A percentile compares a stretch with the other conserved stretches of the same genome.
Evolutionary conservation across 2,113 vertebrate species (phyloP).

Genomic region (Garra rufa): DNA sequence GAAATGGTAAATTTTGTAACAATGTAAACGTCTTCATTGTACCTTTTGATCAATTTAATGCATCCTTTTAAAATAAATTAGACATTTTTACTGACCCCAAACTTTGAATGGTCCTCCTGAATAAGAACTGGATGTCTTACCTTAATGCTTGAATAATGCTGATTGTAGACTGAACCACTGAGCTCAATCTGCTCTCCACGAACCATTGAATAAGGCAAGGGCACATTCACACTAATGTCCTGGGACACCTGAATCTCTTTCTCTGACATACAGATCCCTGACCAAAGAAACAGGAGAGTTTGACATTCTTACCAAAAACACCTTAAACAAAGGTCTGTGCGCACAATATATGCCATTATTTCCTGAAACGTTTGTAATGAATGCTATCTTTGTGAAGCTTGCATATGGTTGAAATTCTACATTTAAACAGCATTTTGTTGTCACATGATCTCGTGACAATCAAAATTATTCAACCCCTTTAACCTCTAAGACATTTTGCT

Average conservation of each 20-base stretch:
- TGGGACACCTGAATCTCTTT: constrained; percentile 77
- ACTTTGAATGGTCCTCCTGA: neutral
- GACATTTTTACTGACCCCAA: neutral
- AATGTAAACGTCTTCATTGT: neutral
- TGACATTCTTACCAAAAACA: neutral
- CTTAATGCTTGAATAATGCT: constrained; percentile 19
- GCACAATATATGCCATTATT: neutral
- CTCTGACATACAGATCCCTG: constrained; percentile 88
- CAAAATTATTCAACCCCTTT: too few species aligned
- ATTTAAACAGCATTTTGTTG: neutral
- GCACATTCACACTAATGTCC: constrained; percentile 82
- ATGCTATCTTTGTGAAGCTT: neutral
- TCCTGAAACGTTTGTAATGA: neutral
- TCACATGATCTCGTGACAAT: neutral
- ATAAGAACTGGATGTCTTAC: constrained; percentile 56
- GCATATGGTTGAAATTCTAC: neutral
- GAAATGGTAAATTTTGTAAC: neutral
- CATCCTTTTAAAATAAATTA: neutral
- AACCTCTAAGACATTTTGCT: too few species aligned
- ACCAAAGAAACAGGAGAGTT: constrained; percentile 1
- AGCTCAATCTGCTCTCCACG: constrained; percentile 90
- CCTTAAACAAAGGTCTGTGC: neutral
- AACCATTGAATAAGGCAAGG: constrained; percentile 90
- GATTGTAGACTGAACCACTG: constrained; percentile 88
- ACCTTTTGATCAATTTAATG: neutral